These are phyloP conservation scores for Zapornia atra DNA, from an alignment of 2,113 vertebrate genomes.

Conservation along the genomic window DNA sequence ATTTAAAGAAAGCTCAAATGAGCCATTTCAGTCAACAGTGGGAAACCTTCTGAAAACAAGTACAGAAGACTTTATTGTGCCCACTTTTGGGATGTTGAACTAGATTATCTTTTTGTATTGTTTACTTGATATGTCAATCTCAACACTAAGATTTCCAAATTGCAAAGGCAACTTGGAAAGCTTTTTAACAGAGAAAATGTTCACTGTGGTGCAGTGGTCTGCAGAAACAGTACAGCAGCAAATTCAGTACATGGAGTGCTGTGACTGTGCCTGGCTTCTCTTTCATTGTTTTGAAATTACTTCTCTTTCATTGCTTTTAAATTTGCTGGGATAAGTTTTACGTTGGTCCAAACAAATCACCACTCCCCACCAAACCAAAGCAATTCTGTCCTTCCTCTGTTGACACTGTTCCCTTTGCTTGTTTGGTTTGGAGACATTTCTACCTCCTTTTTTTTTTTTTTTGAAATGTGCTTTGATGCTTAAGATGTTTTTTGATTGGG, in stretches of 20 bases:
- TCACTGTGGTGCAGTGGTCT: not conserved
- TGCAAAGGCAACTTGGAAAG: not conserved
- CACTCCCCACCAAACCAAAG: not conserved
- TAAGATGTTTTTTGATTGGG: not conserved
- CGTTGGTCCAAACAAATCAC: not conserved
- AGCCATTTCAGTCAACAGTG: not conserved
- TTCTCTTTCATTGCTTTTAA: not conserved
- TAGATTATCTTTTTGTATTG: not conserved
- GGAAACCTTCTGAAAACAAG: not conserved
- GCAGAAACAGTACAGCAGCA: not conserved
- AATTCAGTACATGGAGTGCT: not conserved
- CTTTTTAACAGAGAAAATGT: not conserved
- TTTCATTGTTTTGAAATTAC: not conserved
- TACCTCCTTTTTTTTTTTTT: not conserved
- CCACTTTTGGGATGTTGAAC: not conserved
- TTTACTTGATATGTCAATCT: not conserved
- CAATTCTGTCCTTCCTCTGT: not conserved
- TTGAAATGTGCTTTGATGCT: not conserved
- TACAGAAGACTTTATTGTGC: not conserved
- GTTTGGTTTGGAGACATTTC: not conserved
- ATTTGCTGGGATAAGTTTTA: not conserved
- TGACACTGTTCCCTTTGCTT: not conserved
- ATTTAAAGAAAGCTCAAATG: not conserved
- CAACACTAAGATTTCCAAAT: not conserved
- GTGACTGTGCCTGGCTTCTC: not conserved